Base-by-base conservation (phyloP, 2,797 vertebrate species). In the Epinephelus malabaricus region DNA sequence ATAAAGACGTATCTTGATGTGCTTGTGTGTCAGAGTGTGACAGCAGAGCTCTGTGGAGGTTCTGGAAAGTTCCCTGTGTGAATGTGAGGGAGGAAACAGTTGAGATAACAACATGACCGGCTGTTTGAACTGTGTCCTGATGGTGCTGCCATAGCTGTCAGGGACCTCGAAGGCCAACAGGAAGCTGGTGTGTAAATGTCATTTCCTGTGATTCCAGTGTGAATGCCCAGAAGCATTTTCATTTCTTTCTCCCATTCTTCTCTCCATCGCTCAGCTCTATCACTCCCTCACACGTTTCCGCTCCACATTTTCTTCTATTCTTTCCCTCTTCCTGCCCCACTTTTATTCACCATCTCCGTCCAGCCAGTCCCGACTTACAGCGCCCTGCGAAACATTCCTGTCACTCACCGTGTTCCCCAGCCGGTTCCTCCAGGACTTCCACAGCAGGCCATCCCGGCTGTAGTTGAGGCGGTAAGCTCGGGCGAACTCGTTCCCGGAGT, bases 351-450 rank as follows among this genome's bases (percentile, higher is more conserved):
- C 46, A 8, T 30, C 64, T 45, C n/a, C 34, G 34, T 12, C 45
- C 23, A 6, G 25, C 5, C 30, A 3, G 50, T 12, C 19, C n/a
- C 2, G 25, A 43, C 49, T 30, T 45, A 4, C 50, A 2, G 12
- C 0, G 38, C 70, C 15, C 11, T 55, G n/a, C 2, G 9, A 64
- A 59, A 54, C 23, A 19, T 76, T 25, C 34, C 34, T 34, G 34
- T 34, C 58, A 5, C 91, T 87, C 84, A 97, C 97, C 94, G 87
- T 87, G 76, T 87, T 94, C 15, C 96, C 97, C 65, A 94, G 94
- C 0, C 96, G 96, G 84, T 96, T 96, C 65, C 81, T 97, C 97
- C 97, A 98, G 76, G 96, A 94, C 76, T 95, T 89, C 97, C 97
- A 98, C 78, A 90, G 92, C 78, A 94, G 89, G 0, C 97, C 97